Base-by-base conservation (phyloP, 2,888 invertebrate species). In the Nemurella pictetii region DNA sequence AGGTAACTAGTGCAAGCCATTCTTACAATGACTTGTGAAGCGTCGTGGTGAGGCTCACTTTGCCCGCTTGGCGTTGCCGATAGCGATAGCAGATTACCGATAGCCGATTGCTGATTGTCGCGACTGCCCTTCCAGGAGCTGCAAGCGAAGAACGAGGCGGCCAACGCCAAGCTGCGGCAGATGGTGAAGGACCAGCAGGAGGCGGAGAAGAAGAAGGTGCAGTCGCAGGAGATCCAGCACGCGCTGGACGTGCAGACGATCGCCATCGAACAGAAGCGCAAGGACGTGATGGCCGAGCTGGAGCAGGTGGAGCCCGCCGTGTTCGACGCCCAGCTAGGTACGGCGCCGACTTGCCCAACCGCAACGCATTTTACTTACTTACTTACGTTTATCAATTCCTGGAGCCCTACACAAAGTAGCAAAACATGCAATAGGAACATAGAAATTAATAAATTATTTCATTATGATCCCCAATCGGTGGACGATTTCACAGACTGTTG, bases 131-230 rank as follows among this genome's bases (percentile, higher is more conserved):
- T 87, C 80, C 86, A 95, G 93, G 96, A 97, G 91, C 90, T 97
- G 28, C 98, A 98, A 93, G 97, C 97, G 75, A 99, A 99, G 92
- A 99, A 99, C 90, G 98, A 98, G 90, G 98, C 99, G 0, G 99
- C 99, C 83, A 99, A 99, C 90, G 97, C 97, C n/a, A 99, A 99
- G 91, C 93, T 99, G 83, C 95, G 97, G 87, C 99, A 99, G 91
- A 99, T 99, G 99, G 97, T 99, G 81, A 98, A 98, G 92, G 98
- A 99, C 91, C 99, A 99, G 90, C 99, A 99, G 89, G 99, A 99
- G 90, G 99, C 99, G 0, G 99, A 99, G 90, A 97, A 98, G 92
- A 98, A 99, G 91, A 99, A 99, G 91, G 97, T 98, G 72, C 97
- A 98, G 89, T 98, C 98, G 89, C 98, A 99, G 90, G 98, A 99